phyloP scores from a whole-genome alignment of 2,888 invertebrate genomes.

The Epistrophe eligans region DNA sequence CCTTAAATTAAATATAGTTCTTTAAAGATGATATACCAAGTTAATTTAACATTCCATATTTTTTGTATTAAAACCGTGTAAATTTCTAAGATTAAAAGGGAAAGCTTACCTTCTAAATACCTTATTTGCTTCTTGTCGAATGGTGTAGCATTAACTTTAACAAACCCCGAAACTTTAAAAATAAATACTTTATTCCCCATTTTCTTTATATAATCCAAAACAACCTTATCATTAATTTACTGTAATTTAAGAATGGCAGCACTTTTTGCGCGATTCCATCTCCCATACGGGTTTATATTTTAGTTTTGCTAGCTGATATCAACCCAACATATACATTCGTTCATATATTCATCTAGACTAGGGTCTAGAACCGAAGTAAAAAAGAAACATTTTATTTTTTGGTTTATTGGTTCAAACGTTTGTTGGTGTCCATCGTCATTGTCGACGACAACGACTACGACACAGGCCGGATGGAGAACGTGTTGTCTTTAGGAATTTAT shows the following conservation, averaged over 20 bases:
- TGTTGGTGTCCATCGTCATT: constrained; percentile 60
- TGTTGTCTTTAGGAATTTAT: constrained; percentile 75
- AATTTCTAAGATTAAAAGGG: no score
- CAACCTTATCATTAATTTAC: background rate
- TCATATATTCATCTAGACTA: constrained; percentile 8
- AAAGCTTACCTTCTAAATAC: no score
- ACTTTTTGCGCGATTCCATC: constrained; percentile 26
- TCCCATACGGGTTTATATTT: constrained; percentile 55
- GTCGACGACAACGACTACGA: constrained; percentile 33
- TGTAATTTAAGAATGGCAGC: background rate
- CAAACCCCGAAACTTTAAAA: no score
- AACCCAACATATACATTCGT: background rate
- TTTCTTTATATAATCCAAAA: background rate
- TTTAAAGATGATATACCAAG: no score
- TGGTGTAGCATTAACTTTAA: no score
- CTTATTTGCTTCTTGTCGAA: no score
- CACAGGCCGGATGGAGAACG: constrained; percentile 70
- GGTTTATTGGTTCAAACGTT: constrained; percentile 49
- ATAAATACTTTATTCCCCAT: no score
- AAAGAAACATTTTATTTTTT: constrained; percentile 14
- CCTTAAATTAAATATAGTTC: no score
- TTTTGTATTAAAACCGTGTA: no score
- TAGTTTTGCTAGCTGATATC: constrained; percentile 32
- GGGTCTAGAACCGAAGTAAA: background rate
- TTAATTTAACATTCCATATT: no score